Percentiles rank a stretch among this genome's conserved stretches.
Evolutionary conservation across 2,888 invertebrate species (phyloP).

Genomic region (Eledona agricola): DNA sequence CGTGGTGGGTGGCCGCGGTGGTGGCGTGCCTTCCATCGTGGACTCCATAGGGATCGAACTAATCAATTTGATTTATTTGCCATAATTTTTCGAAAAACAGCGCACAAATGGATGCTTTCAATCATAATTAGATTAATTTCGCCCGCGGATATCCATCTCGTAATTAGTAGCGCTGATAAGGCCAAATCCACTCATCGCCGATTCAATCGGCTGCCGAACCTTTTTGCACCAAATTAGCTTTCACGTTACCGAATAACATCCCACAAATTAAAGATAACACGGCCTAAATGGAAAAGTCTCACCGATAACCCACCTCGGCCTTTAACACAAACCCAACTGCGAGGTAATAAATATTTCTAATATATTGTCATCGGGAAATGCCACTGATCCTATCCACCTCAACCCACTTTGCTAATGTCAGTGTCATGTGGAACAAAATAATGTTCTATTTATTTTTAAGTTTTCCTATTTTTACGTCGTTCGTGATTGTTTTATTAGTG

Average conservation of each 20-base stretch:
- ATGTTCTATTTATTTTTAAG: too few species aligned
- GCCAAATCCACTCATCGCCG: constrained; percentile 3
- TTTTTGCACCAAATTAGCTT: constrained; percentile 8
- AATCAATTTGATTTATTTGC: constrained; percentile 37
- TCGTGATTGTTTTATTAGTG: too few species aligned
- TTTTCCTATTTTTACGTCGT: too few species aligned
- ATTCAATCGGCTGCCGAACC: constrained; percentile 7
- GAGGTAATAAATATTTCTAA: too few species aligned
- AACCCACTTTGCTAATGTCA: too few species aligned
- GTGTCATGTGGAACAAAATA: too few species aligned
- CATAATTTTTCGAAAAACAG: constrained; percentile 28
- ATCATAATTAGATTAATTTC: constrained; percentile 30
- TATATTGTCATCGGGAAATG: too few species aligned
- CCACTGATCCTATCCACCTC: too few species aligned
- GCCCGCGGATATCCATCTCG: constrained; percentile 29
- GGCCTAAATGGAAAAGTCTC: too few species aligned
- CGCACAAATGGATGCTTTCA: constrained; percentile 20
- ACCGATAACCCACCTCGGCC: too few species aligned
- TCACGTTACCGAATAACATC: background rate
- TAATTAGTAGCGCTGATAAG: constrained; percentile 35
- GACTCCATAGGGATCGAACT: constrained; percentile 24
- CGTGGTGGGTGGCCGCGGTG: constrained; percentile 33
- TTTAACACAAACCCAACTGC: too few species aligned
- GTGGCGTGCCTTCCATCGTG: constrained; percentile 25
- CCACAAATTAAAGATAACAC: too few species aligned